phyloP scores from a whole-genome alignment of 2,113 vertebrate species.

The Phalacrocorax carbo region DNA sequence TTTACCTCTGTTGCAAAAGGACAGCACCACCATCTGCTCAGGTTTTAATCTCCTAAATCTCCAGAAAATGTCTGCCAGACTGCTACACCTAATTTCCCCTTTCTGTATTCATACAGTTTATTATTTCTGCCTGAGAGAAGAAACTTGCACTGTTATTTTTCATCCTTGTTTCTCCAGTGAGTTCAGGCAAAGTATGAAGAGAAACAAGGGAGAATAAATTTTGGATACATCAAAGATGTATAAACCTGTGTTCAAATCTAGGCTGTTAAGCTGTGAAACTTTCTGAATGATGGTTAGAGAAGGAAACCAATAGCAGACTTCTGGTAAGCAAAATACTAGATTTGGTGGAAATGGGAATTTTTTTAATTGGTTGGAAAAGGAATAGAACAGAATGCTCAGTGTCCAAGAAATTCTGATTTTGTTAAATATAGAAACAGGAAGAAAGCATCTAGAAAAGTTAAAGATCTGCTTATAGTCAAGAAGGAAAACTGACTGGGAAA shows the following conservation, averaged over 20 bases:
- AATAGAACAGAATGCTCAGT: background rate
- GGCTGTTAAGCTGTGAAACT: background rate
- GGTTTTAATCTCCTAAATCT: background rate
- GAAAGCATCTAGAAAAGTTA: background rate
- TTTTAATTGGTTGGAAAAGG: background rate
- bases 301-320: background rate
- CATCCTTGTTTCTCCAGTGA: background rate
- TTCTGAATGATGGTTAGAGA: background rate
- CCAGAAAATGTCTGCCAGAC: background rate
- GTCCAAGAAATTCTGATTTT: background rate
- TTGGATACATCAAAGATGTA: background rate
- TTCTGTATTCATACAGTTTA: background rate
- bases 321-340: background rate
- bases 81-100: background rate
- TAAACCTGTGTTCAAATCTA: background rate
- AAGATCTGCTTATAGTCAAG: background rate
- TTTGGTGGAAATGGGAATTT: background rate
- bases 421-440: background rate
- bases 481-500: background rate
- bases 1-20: background rate
- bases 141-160: background rate
- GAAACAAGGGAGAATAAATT: background rate
- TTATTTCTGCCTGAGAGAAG: background rate
- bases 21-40: background rate
- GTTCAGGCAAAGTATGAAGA: background rate